A percentile compares a stretch with the other conserved stretches of the same genome.
Conservation (phyloP, 1,140 invertebrate species). For the Batillaria attramentaria region DNA sequence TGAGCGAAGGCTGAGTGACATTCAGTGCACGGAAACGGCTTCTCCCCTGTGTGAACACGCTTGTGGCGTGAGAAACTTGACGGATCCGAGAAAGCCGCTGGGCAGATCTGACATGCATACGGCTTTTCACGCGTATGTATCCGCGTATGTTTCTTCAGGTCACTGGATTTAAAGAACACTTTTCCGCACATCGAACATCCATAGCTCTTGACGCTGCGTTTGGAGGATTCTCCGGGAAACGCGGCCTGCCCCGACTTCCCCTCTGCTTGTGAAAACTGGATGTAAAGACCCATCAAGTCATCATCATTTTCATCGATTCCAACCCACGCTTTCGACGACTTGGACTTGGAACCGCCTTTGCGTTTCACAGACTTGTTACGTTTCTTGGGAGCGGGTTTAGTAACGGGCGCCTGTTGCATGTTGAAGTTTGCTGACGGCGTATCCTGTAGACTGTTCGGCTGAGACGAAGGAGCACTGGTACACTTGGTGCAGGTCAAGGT, state of each 20-base stretch:
- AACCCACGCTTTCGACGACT: too few species aligned
- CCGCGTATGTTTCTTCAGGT: slow-evolving; percentile 29
- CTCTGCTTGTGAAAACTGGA: not conserved
- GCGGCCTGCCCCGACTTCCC: not conserved
- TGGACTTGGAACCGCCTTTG: too few species aligned
- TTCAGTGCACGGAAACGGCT: slow-evolving; percentile 32
- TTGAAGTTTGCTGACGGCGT: too few species aligned
- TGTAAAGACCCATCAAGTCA: not conserved
- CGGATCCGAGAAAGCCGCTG: slow-evolving; percentile 25
- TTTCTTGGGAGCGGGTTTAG: too few species aligned
- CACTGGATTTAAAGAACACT: slow-evolving; percentile 18
- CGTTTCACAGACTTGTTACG: too few species aligned
- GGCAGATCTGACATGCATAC: slow-evolving; percentile 35
- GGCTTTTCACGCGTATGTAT: slow-evolving; percentile 40
- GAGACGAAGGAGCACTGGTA: not conserved
- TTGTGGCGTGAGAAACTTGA: slow-evolving; percentile 22
- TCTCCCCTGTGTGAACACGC: slow-evolving; percentile 39
- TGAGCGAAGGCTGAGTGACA: slow-evolving; percentile 36
- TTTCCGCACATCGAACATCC: slow-evolving; percentile 24
- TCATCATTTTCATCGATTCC: slow-evolving; percentile 13
- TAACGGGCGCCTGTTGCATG: too few species aligned
- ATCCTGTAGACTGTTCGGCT: too few species aligned
- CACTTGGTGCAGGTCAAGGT: slow-evolving; percentile 11
- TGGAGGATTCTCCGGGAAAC: not conserved
- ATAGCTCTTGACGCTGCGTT: slow-evolving; percentile 16